phyloP scores from a whole-genome alignment of 2,888 invertebrate species.

The Merodon equestris region DNA sequence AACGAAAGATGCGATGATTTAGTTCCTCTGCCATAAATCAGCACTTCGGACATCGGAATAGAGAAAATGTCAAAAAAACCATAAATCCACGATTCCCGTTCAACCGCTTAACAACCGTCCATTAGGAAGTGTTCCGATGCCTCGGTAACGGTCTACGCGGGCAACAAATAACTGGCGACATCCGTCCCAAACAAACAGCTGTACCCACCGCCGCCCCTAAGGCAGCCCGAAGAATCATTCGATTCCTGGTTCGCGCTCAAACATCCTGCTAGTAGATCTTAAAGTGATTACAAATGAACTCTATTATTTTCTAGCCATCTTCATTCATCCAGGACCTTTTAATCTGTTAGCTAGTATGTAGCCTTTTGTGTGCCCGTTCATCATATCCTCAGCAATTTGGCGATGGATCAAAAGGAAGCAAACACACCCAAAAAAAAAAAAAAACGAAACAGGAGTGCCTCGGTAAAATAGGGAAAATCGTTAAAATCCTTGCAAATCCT shows the following conservation, averaged over 20 bases:
- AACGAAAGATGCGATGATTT: constrained; percentile 3
- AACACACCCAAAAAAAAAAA: constrained; percentile 10
- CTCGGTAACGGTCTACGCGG: too few relatives aligned
- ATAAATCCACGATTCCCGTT: constrained; percentile 29
- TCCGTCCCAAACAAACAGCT: constrained; percentile 49
- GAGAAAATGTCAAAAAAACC: constrained; percentile 19
- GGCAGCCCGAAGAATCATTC: too few relatives aligned
- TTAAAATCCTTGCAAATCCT: constrained; percentile 39
- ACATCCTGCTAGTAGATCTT: constrained; percentile 5
- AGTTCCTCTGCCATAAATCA: constrained; percentile 31
- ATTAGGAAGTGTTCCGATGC: background rate
- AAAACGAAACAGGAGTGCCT: background rate
- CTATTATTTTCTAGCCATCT: constrained; percentile 46
- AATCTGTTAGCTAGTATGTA: constrained; percentile 20
- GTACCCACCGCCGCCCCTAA: background rate
- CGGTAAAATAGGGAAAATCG: constrained; percentile 7
- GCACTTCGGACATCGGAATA: constrained; percentile 16
- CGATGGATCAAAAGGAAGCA: constrained; percentile 56
- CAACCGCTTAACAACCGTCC: constrained; percentile 31
- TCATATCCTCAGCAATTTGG: constrained; percentile 44
- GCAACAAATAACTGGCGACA: constrained; percentile 42
- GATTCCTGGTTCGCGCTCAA: constrained; percentile 4
- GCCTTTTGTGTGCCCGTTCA: constrained; percentile 2
- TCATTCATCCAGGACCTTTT: constrained; percentile 27
- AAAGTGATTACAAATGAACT: constrained; percentile 65